Evolutionary conservation across 2,113 vertebrate species (phyloP).

Genomic region (Plecotus auritus): DNA sequence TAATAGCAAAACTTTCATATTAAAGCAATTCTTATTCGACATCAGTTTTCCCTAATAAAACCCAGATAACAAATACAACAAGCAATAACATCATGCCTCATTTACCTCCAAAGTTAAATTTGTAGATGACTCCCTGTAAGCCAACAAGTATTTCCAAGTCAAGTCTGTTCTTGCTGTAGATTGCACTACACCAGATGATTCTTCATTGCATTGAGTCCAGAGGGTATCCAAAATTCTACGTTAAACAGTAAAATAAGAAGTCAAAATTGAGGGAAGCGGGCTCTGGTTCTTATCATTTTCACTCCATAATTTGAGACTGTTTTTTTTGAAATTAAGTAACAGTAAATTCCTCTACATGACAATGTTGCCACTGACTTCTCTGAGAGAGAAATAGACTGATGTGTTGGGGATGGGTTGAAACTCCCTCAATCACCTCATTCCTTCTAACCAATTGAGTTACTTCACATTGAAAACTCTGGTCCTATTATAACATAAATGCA

Average conservation of each 20-base stretch:
- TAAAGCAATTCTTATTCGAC: constrained; percentile 67
- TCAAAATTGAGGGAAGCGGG: neutral
- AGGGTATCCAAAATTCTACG: constrained; percentile 61
- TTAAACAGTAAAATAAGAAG: constrained; percentile 73
- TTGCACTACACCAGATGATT: constrained; percentile 38
- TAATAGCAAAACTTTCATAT: constrained; percentile 61
- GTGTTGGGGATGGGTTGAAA: constrained; percentile 1
- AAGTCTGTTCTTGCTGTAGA: constrained; percentile 52
- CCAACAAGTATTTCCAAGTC: constrained; percentile 32
- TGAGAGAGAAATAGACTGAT: constrained; percentile 8
- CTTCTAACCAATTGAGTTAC: neutral
- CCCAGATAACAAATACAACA: constrained; percentile 40
- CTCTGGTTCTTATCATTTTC: constrained; percentile 72
- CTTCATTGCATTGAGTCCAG: constrained; percentile 59
- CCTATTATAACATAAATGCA: neutral
- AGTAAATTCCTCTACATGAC: constrained; percentile 50
- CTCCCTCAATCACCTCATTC: neutral
- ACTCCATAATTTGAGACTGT: constrained; percentile 42
- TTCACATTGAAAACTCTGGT: neutral
- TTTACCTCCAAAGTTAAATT: constrained; percentile 69
- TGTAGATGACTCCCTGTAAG: constrained; percentile 15
- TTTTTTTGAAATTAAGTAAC: constrained; percentile 61
- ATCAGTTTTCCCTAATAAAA: constrained; percentile 68
- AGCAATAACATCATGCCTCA: constrained; percentile 39
- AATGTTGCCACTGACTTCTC: constrained; percentile 22